These are phyloP conservation scores for Tichodroma muraria DNA, from an alignment of 2,113 vertebrate species.

Conservation along the genomic window DNA sequence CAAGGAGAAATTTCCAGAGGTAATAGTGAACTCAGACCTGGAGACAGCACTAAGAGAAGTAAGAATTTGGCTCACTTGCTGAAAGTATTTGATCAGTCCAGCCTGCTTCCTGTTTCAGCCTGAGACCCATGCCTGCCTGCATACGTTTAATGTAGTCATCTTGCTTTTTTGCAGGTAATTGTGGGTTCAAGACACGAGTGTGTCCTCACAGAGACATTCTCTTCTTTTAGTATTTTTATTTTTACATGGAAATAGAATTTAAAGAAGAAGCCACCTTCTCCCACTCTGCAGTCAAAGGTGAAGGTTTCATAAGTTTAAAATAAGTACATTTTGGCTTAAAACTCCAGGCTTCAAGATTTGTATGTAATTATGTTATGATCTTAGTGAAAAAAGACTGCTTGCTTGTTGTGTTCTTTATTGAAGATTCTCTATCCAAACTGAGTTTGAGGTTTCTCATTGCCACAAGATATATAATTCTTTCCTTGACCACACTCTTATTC, in stretches of 20 bases:
- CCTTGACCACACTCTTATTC: background rate
- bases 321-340: background rate
- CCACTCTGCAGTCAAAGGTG: background rate
- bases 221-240: background rate
- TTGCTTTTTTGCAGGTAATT: background rate
- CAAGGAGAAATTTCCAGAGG: background rate
- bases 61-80: background rate
- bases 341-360: background rate
- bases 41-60: background rate
- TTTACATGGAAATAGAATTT: background rate
- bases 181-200: background rate
- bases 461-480: background rate
- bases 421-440: background rate
- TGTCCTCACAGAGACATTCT: background rate
- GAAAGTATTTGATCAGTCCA: background rate
- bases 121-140: background rate
- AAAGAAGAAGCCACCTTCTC: background rate
- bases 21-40: background rate
- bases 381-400: background rate
- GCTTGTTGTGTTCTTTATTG: background rate
- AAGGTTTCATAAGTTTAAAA: background rate
- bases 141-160: background rate
- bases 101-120: background rate
- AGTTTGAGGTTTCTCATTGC: background rate
- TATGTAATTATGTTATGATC: background rate